Evolutionary conservation across 2,113 vertebrate species (phyloP).

Genomic region (Coptodon bakossiorum): DNA sequence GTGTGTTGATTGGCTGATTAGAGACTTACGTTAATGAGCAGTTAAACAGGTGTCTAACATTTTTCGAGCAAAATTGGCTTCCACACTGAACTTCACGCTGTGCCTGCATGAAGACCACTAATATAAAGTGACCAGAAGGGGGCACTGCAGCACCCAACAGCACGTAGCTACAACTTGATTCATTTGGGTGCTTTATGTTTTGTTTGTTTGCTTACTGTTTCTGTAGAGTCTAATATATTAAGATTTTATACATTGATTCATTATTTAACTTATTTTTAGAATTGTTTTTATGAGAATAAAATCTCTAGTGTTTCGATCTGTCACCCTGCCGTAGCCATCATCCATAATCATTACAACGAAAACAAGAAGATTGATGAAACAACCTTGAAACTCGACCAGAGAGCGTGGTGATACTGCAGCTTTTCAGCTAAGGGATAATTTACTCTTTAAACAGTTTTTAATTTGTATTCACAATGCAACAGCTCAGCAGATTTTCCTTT

Average conservation of each 20-base stretch:
- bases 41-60: neutral
- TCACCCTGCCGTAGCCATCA: neutral
- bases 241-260: neutral
- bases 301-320: neutral
- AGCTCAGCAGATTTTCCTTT: neutral
- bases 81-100: neutral
- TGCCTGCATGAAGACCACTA: neutral
- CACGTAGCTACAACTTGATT: neutral
- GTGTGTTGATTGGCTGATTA: neutral
- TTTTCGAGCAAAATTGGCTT: neutral
- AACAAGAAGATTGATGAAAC: neutral
- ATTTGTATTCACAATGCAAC: neutral
- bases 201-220: neutral
- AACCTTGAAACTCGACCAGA: neutral
- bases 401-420: neutral
- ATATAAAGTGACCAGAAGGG: neutral
- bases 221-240: neutral
- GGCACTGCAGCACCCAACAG: neutral
- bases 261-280: neutral
- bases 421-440: neutral
- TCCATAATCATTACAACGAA: neutral
- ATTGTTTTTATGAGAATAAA: neutral
- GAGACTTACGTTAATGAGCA: neutral
- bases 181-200: neutral
- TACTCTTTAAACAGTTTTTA: neutral